Evolutionary conservation across 64 coral and sea anemone genomes (phyloP).

Genomic region (Pocillopora verrucosa): DNA sequence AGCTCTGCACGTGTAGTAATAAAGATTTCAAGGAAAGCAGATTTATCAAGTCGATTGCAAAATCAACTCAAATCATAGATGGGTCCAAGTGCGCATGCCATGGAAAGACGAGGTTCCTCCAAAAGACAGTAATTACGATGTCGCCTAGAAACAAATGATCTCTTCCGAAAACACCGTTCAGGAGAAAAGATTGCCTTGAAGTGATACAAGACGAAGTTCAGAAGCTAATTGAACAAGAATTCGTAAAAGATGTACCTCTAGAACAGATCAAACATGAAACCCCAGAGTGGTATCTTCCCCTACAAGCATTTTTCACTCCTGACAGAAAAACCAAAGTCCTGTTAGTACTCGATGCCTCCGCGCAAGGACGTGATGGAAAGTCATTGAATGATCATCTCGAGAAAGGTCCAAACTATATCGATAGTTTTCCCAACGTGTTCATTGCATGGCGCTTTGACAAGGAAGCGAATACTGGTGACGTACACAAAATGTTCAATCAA

Average conservation of each 20-base stretch:
- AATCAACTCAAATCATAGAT: slow-evolving; percentile 16
- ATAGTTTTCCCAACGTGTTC: slow-evolving; percentile 22
- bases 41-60: slow-evolving; percentile 17
- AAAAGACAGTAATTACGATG: slow-evolving; percentile 45
- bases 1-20: slow-evolving; percentile 58
- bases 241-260: too few species aligned
- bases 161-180: slow-evolving; percentile 15
- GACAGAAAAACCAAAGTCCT: too few species aligned
- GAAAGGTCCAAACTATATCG: slow-evolving; percentile 48
- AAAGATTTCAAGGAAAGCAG: slow-evolving; percentile 55
- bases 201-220: slow-evolving; percentile 27
- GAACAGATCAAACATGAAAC: too few species aligned
- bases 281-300: too few species aligned
- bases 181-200: slow-evolving; percentile 30
- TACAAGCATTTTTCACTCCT: too few species aligned
- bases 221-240: too few species aligned
- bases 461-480: slow-evolving; percentile 17
- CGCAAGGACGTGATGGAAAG: too few species aligned
- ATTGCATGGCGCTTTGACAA: slow-evolving; percentile 33
- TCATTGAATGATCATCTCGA: slow-evolving; percentile 19
- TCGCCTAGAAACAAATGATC: slow-evolving; percentile 16
- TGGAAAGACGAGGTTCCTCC: slow-evolving; percentile 32
- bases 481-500: slow-evolving; percentile 41
- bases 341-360: too few species aligned
- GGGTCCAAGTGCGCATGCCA: slow-evolving; percentile 43